Base-by-base conservation (phyloP, 2,888 invertebrate species). In the Papilio demoleus region DNA sequence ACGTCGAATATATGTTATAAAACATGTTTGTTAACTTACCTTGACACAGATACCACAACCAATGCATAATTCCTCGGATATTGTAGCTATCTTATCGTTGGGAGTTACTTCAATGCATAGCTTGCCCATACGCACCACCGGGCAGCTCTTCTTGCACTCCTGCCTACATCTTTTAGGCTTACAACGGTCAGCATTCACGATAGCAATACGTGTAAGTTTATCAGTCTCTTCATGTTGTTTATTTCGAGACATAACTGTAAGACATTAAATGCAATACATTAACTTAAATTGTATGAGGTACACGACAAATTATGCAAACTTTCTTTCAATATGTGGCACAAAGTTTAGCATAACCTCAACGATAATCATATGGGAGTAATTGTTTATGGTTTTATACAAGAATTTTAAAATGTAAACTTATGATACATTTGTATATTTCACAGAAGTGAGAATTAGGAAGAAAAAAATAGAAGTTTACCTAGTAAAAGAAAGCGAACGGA, bases 31-130 rank as follows among this genome's bases (percentile, higher is more conserved):
- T 70, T 70, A 31, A 71, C 73, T 80, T 89, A 98, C 98, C 96
- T 99, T 99, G 70, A 98, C 97, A 93, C 99, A 99, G 81, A 99
- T 99, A 95, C 99, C 99, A 92, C 99, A 99, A 80, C 99, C 99
- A 80, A 99, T 99, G 90, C 99, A 99, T 4, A 99, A 93, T 87
- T 99, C 99, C 91, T 99, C 99, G 59, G 99, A 99, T 84, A 99
- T 97, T 53, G 96, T 95, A 45, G 99, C 99, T 77, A 99, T 98
- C 93, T 99, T 99, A 81, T 97, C 98, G 79, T 97, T 97, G 12
- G 99, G 96, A 56, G 96, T 95, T 50, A 99, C 99, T 94, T 99
- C 99, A 81, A 99, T 99, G 88, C 99, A 99, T 47, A 99, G 94
- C 90, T 99, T 99, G 83, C 99, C 99, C 98, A 99, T 99, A 76